phyloP scores from a whole-genome alignment of 2,797 vertebrate species.

The Glossophaga mutica region DNA sequence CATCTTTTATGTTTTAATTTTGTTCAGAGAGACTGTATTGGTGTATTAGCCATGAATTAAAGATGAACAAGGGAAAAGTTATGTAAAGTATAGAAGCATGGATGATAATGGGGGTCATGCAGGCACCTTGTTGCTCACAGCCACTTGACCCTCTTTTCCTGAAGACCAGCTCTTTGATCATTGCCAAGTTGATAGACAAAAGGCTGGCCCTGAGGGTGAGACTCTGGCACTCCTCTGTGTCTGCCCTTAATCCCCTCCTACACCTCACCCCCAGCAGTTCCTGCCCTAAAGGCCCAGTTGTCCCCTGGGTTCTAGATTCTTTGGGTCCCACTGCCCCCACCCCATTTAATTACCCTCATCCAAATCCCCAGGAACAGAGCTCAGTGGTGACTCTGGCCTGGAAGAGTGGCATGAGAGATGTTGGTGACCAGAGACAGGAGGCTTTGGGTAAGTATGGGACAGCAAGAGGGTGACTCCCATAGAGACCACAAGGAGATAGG shows the following conservation, averaged over 20 bases:
- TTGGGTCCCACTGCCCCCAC: not conserved
- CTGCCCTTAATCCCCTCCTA: not conserved
- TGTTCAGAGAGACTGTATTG: not conserved
- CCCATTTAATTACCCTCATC: not conserved
- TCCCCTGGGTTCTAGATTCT: not conserved
- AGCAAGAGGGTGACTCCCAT: not conserved
- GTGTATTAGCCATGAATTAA: not conserved
- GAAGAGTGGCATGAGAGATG: not conserved
- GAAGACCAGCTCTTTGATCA: not conserved
- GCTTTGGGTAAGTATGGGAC: not conserved
- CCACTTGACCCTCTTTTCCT: not conserved
- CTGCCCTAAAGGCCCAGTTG: not conserved
- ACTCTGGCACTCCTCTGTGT: not conserved
- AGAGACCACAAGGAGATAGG: not conserved
- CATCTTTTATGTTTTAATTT: not conserved
- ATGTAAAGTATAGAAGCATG: not conserved
- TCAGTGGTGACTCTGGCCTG: not conserved
- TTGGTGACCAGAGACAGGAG: not conserved
- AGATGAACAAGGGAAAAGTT: not conserved
- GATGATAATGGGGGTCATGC: too few species aligned
- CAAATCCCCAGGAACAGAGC: not conserved
- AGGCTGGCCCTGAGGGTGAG: not conserved
- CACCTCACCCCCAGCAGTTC: fast-evolving
- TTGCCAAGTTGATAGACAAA: not conserved
- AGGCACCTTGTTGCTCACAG: too few species aligned